Evolutionary conservation across 2,888 invertebrate genomes (phyloP), one percentile per base, ranked within the genome.

Genomic region (Rhamnusium bicolor): DNA sequence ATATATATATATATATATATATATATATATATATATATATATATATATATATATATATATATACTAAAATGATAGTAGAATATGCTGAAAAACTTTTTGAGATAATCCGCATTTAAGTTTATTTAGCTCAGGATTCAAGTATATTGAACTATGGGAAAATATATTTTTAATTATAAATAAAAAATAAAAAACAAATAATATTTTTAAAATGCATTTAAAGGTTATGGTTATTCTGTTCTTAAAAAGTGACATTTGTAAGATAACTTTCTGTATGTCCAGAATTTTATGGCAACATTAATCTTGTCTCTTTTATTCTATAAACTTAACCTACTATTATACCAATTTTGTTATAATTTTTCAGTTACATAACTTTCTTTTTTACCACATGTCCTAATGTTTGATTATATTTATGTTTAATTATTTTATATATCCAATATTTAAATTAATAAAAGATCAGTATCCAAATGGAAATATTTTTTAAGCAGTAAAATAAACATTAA

Each of bases 401-500:
- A 51, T 18, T 51, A 51, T 16, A 51, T 51, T 51, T 51, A 54
- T 54, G 54, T 54, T 54, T 54, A 21, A 54, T 54, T 54, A 54
- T 54, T 21, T 54, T 54, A 24, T 54, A 54, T 54, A 54, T 24
- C 27, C 24, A 8, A 46, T 46, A 10, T 46, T 46, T n/a, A 46
- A 5, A 46, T 46, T 8, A n/a, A 46, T n/a, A 32, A 46, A 46
- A 46, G 46, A 46, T 46, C 8, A 46, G 46, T 46, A 46, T n/a
- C n/a, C 46, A 46, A 46, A 46, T 46, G 10, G 5, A n/a, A 46
- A 46, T 46, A 46, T 46, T 46, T 46, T 46, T 46, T 46, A 46
- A 46, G 8, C 46, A 10, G 8, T 2, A 46, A 46, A 46, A 46
- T 46, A 46, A 46, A 10, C 46, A 46, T 5, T 46, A 46, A 10